These are phyloP conservation scores for Eudemis profundana DNA, from an alignment of 2,888 invertebrate species.

Conservation along the genomic window DNA sequence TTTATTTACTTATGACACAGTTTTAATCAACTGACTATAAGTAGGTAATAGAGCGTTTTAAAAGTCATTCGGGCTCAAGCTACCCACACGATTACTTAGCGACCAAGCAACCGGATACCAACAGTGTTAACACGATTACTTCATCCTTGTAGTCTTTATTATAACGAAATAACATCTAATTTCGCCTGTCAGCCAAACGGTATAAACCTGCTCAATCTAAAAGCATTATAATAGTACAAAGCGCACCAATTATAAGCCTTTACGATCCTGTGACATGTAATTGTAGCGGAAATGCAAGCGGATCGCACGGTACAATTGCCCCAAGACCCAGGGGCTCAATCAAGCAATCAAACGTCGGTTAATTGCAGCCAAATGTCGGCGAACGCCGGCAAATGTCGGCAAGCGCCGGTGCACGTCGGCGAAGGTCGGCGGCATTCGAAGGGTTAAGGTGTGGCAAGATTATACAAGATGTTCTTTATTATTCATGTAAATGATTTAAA, in stretches of 20 bases:
- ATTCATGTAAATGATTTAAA: constrained; percentile 40
- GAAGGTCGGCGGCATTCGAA: constrained; percentile 32
- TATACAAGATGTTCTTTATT: constrained; percentile 44
- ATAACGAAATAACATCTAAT: constrained; percentile 9
- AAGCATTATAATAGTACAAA: constrained; percentile 8
- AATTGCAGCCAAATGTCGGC: constrained; percentile 71
- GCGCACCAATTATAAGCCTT: constrained; percentile 18
- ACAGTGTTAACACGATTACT: not conserved
- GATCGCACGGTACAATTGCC: constrained; percentile 41
- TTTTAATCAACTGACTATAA: no score
- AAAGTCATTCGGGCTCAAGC: constrained; percentile 4
- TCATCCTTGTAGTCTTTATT: not conserved
- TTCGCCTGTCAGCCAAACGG: constrained; percentile 20
- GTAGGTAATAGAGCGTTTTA: not conserved
- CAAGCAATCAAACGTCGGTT: constrained; percentile 61
- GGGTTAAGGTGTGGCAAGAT: constrained; percentile 37
- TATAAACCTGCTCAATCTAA: not conserved
- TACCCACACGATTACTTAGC: constrained; percentile 15
- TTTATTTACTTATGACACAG: no score
- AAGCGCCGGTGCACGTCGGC: constrained; percentile 26
- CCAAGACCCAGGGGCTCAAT: constrained; percentile 46
- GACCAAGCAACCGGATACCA: constrained; percentile 8
- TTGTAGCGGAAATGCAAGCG: constrained; percentile 25
- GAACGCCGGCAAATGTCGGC: constrained; percentile 41
- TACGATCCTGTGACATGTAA: constrained; percentile 2